Conservation (phyloP, 37 sponge, comb jelly and placozoan species). For the Halichondria panicea region DNA sequence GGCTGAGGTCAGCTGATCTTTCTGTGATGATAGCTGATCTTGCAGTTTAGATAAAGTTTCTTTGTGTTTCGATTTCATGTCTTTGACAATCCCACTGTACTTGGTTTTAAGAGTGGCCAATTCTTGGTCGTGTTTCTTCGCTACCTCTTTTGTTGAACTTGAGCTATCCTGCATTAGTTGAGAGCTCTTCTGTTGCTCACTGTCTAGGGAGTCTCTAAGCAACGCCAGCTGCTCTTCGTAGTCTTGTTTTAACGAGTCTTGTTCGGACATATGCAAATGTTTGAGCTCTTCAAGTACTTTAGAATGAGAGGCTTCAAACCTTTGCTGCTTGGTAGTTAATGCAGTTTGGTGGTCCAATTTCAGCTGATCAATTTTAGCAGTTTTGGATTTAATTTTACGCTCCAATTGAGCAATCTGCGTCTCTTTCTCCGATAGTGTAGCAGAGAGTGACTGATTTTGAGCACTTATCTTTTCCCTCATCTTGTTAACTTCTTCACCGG, state of each 20-base stretch:
- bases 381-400: not conserved
- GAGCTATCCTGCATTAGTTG: conserved; percentile 1
- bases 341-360: not conserved
- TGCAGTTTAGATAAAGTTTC: not conserved
- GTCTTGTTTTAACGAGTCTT: not conserved
- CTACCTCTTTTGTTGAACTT: not conserved
- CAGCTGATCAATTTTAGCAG: not conserved
- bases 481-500: no score
- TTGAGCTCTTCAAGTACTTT: not conserved
- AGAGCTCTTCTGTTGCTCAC: not conserved
- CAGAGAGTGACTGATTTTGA: no score
- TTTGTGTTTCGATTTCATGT: not conserved
- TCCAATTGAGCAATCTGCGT: not conserved
- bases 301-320: not conserved
- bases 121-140: not conserved
- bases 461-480: no score
- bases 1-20: not conserved
- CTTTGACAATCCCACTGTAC: not conserved
- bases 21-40: not conserved
- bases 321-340: not conserved
- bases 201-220: not conserved
- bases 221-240: not conserved
- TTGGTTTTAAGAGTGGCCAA: not conserved
- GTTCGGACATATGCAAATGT: not conserved
- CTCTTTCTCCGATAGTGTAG: not conserved